Percentiles rank a stretch among this genome's conserved stretches.
Evolutionary conservation across 2,888 invertebrate genomes (phyloP).

Genomic region (Eudemis profundana): DNA sequence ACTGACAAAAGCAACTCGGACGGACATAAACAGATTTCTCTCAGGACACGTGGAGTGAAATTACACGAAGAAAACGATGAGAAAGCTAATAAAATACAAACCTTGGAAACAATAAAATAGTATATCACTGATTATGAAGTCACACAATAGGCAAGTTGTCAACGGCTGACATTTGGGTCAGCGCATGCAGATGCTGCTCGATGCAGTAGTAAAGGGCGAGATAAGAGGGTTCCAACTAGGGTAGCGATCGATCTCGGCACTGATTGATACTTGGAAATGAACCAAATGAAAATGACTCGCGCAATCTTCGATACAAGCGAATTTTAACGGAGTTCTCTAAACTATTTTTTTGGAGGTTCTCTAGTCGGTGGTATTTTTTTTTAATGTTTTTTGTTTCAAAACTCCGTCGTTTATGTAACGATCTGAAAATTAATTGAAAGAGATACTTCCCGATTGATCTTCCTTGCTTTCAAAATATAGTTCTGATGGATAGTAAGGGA

Average conservation of each 20-base stretch:
- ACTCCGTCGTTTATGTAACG: too few species aligned
- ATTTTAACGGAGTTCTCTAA: too few species aligned
- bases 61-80: neutral
- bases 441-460: too few species aligned
- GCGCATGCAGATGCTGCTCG: conserved; percentile 64
- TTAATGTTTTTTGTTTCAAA: too few species aligned
- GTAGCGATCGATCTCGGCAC: conserved; percentile 49
- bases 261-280: conserved; percentile 46
- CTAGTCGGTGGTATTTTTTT: too few species aligned
- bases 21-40: conserved; percentile 2
- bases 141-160: conserved; percentile 54
- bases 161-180: conserved; percentile 73
- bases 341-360: too few species aligned
- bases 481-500: too few species aligned
- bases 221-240: conserved; percentile 63
- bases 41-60: neutral
- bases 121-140: conserved; percentile 47
- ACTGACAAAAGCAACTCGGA: neutral
- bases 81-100: neutral
- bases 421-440: too few species aligned
- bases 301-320: neutral
- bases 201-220: conserved; percentile 70
- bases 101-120: neutral
- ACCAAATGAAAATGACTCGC: conserved; percentile 28
- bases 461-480: too few species aligned